phyloP scores from a whole-genome alignment of 2,888 invertebrate species.

The Calameuta filiformis region DNA sequence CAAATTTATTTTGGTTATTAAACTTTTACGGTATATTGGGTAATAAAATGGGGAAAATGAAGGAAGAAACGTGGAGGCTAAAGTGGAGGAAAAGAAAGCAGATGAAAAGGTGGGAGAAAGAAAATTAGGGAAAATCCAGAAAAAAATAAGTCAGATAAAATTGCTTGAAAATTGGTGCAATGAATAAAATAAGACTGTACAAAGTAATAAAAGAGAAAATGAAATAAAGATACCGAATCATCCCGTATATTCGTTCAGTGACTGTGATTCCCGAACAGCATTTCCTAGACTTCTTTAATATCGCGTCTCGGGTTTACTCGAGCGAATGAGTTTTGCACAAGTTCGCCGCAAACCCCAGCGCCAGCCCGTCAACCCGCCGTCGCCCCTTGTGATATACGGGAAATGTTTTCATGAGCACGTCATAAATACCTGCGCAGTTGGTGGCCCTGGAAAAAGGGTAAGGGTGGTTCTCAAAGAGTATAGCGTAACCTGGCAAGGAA shows the following conservation, averaged over 20 bases:
- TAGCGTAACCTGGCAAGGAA: background rate
- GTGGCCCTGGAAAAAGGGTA: slow-evolving; percentile 3
- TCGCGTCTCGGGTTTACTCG: background rate
- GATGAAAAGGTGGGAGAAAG: background rate
- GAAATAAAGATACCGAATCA: background rate
- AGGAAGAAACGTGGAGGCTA: background rate
- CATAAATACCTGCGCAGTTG: slow-evolving; percentile 50
- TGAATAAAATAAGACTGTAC: background rate
- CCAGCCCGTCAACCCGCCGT: background rate
- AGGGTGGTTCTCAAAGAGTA: background rate
- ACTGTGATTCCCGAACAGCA: background rate
- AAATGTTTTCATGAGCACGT: slow-evolving; percentile 55
- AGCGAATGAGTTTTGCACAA: background rate
- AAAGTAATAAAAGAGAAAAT: background rate
- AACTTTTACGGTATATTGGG: background rate
- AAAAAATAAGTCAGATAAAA: background rate
- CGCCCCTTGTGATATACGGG: slow-evolving; percentile 48
- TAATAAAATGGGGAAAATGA: background rate
- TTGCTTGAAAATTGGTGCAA: background rate
- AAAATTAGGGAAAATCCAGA: background rate
- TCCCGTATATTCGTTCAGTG: background rate
- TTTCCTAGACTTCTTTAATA: slow-evolving; percentile 1
- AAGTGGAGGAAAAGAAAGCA: background rate
- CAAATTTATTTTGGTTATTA: background rate
- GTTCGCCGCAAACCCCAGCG: background rate